A percentile compares a stretch with the other conserved stretches of the same genome.
Conservation (phyloP, 2,113 vertebrate species). For the Microcebus murinus region DNA sequence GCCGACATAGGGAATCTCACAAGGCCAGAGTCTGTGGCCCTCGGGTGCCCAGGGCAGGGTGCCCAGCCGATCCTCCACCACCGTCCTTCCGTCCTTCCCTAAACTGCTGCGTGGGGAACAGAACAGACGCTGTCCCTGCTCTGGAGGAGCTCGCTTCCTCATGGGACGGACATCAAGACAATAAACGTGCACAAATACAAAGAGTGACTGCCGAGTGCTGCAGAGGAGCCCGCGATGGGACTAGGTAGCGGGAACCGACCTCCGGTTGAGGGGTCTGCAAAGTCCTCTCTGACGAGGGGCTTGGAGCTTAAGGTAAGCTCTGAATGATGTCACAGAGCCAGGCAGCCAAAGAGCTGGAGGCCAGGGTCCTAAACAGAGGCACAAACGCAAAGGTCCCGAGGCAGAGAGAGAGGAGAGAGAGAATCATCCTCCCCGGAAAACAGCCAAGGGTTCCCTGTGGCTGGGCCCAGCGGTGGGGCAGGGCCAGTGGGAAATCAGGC, state of each 20-base stretch:
- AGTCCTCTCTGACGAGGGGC: not conserved
- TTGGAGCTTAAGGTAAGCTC: not conserved
- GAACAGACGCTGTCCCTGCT: not conserved
- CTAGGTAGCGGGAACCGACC: rapidly evolving
- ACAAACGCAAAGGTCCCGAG: not conserved
- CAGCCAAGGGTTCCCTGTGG: not conserved
- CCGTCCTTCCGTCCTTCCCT: not conserved
- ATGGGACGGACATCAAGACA: not conserved
- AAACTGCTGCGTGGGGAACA: not conserved
- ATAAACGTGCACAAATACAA: not conserved
- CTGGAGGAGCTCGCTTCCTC: not conserved
- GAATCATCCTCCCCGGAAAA: not conserved
- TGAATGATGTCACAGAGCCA: not conserved
- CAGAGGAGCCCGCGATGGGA: not conserved
- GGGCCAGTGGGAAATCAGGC: not conserved
- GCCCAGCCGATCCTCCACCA: not conserved
- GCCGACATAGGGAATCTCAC: not conserved
- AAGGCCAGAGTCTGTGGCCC: not conserved
- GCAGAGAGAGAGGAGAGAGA: not conserved
- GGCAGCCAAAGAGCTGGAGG: not conserved
- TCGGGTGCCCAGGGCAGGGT: not conserved
- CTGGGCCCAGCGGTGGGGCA: not conserved
- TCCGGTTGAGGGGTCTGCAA: not conserved
- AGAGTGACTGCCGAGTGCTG: not conserved
- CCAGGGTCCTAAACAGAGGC: not conserved